Evolutionary conservation across 2,797 vertebrate genomes (phyloP), one percentile per base, ranked within the genome.

Genomic region (Dendrocincla fuliginosa): DNA sequence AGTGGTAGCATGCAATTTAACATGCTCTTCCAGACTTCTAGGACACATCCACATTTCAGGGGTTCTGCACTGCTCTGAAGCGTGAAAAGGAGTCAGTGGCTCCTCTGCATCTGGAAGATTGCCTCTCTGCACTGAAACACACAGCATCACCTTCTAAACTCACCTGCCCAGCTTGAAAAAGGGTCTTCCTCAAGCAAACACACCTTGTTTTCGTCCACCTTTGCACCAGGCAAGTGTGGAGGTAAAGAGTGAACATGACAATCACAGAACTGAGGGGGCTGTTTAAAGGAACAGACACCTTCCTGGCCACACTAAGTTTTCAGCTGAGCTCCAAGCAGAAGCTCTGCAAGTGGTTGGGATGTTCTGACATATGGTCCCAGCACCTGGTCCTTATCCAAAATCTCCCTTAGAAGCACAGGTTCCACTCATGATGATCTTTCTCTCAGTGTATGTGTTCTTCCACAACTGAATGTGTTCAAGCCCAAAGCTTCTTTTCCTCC

Each of bases 381-480:
- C 30, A 78, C 24, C 37, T 35, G 25, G 46, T 42, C 65, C 33
- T 88, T 65, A 75, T 7, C 42, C 77, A 90, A 88, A 86, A 41
- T 50, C 24, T 57, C 30, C 50, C 57, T 90, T 11, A 13, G 10
- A 76, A 33, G 46, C 56, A 73, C 1, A 3, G 1, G 2, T 47
- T 87, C 50, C 61, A 73, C 41, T 86, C 39, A 57, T 59, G 55
- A 86, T 9, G 27, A 69, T 35, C 69, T 42, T 78, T 46, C 32
- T 75, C 24, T 78, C 56, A 32, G 12, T 9, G 53, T 5, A 28
- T 5, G 5, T 33, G 16, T 57, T 37, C 41, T 84, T 84, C 60
- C 47, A 46, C 9, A 46, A 42, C 0, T 2, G 1, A 69, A 13
- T 5, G 22, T 2, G 2, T 32, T 71, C 50, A 71, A 57, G 20